Conservation (phyloP, 2,113 vertebrate species). For the Montifringilla adamsi region DNA sequence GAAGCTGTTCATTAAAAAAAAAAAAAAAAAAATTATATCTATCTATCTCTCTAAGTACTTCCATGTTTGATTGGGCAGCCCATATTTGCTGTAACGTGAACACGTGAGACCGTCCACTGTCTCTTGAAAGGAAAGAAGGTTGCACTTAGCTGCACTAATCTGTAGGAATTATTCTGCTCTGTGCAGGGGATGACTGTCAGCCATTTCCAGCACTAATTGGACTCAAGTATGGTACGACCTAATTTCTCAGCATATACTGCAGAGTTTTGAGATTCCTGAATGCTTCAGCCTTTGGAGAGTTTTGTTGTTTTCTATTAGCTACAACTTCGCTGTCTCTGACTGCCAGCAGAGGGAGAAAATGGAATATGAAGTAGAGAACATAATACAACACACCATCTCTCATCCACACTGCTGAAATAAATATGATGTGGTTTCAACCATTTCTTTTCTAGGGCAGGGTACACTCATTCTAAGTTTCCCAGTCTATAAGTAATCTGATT, state of each 20-base stretch:
- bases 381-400: slow-evolving; percentile 3
- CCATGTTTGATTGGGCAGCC: neutral
- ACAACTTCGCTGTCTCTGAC: slow-evolving; percentile 4
- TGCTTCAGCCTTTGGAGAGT: neutral
- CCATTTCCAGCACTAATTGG: slow-evolving; percentile 38
- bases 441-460: slow-evolving; percentile 62
- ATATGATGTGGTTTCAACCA: slow-evolving; percentile 43
- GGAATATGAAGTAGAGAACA: slow-evolving; percentile 20
- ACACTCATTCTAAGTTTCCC: neutral
- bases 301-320: slow-evolving; percentile 19
- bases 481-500: neutral
- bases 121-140: neutral
- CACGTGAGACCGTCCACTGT: neutral
- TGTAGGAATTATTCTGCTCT: neutral
- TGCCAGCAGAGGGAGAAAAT: slow-evolving; percentile 77
- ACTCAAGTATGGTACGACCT: neutral
- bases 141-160: neutral
- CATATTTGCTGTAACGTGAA: neutral
- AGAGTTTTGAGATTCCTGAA: slow-evolving; percentile 1
- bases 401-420: slow-evolving; percentile 35
- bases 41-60: neutral
- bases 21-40: neutral
- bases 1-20: neutral
- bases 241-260: neutral
- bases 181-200: neutral